Evolutionary conservation across 2,888 invertebrate species (phyloP).

Genomic region (Malacosoma neustria): DNA sequence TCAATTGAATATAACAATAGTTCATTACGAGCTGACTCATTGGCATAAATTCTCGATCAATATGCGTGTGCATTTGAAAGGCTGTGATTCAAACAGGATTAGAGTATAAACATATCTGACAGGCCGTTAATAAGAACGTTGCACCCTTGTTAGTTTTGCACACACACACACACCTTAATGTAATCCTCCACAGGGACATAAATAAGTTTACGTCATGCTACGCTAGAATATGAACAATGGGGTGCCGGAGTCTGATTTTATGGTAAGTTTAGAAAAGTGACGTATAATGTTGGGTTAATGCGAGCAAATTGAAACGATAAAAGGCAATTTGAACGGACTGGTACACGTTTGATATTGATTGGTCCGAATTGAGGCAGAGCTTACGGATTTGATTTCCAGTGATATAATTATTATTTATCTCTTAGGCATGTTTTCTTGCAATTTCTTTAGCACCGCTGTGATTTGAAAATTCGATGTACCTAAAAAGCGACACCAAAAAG

Average conservation of each 20-base stretch:
- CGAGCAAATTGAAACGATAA: not conserved
- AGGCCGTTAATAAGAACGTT: constrained; percentile 60
- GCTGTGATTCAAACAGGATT: constrained; percentile 49
- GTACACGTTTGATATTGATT: too few relatives aligned
- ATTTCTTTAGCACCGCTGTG: too few relatives aligned
- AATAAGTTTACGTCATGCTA: constrained; percentile 29
- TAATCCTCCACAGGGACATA: constrained; percentile 43
- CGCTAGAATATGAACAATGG: constrained; percentile 19
- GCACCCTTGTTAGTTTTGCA: constrained; percentile 64
- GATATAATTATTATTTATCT: too few relatives aligned
- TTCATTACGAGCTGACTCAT: constrained; percentile 14
- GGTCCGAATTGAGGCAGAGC: too few relatives aligned
- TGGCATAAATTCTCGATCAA: constrained; percentile 17
- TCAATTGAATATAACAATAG: not conserved
- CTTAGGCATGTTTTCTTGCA: too few relatives aligned
- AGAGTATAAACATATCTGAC: constrained; percentile 51
- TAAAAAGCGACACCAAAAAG: too few relatives aligned
- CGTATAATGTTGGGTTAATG: not conserved
- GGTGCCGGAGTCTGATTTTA: constrained; percentile 15
- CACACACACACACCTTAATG: constrained; percentile 48
- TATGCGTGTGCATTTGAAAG: constrained; percentile 30
- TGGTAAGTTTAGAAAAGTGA: not conserved
- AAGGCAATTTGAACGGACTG: too few relatives aligned
- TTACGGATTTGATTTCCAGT: too few relatives aligned
- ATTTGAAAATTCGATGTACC: too few relatives aligned